phyloP scores from a whole-genome alignment of 2,888 invertebrate species.

The Opisthograptis luteolata region DNA sequence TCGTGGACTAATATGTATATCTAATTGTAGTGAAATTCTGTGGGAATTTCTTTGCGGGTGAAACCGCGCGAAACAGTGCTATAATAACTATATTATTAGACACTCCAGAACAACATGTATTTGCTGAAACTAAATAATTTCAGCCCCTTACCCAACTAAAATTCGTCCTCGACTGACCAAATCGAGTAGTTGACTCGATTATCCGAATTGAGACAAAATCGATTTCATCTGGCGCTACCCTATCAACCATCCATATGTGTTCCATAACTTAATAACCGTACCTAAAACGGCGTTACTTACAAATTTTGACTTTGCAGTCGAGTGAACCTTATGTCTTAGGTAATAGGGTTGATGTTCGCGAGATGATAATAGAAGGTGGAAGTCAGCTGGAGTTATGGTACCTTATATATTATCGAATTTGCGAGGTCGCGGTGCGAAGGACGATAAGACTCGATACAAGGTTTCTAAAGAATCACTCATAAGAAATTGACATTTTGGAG shows the following conservation, averaged over 20 bases:
- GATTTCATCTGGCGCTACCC: slow-evolving; percentile 34
- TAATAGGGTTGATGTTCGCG: slow-evolving; percentile 18
- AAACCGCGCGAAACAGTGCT: too few relatives aligned
- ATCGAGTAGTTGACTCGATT: slow-evolving; percentile 37
- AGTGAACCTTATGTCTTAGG: slow-evolving; percentile 4
- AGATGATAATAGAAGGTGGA: neutral
- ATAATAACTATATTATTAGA: neutral
- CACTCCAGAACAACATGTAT: neutral
- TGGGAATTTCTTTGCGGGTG: too few relatives aligned
- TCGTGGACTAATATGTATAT: too few relatives aligned
- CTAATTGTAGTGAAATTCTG: too few relatives aligned
- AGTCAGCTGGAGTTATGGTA: slow-evolving; percentile 16
- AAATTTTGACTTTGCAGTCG: slow-evolving; percentile 9
- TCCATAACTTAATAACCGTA: slow-evolving; percentile 33
- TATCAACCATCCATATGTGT: slow-evolving; percentile 31
- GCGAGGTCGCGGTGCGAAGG: slow-evolving; percentile 27
- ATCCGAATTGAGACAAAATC: slow-evolving; percentile 31
- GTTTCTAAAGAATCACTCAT: slow-evolving; percentile 10
- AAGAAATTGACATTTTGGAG: slow-evolving; percentile 7
- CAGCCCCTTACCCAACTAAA: slow-evolving; percentile 16
- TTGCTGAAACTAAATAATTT: slow-evolving; percentile 22
- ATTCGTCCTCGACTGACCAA: slow-evolving; percentile 24
- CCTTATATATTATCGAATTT: slow-evolving; percentile 36
- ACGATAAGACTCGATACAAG: slow-evolving; percentile 22
- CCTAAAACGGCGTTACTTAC: slow-evolving; percentile 24